A percentile compares a stretch with the other conserved stretches of the same genome.
phyloP scores from a whole-genome alignment of 2,113 vertebrate species.

The Mungos mungo region DNA sequence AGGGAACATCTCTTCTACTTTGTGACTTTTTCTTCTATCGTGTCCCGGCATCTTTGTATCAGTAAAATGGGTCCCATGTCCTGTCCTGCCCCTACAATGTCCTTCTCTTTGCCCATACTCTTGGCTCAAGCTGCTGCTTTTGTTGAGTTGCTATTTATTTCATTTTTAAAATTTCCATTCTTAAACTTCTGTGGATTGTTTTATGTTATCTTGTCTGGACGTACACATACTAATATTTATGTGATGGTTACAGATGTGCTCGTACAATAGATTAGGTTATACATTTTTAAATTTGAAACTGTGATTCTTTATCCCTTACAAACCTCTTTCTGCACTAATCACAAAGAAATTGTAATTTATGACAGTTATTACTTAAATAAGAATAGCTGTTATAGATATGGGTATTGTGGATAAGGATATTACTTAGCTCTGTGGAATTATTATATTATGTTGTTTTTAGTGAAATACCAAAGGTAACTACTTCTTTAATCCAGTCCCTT shows the following conservation, averaged over 20 bases:
- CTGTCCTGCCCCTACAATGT: too few relatives aligned
- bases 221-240: neutral
- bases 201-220: neutral
- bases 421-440: neutral
- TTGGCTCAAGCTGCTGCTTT: neutral
- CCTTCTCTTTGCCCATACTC: too few relatives aligned
- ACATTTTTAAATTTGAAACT: neutral
- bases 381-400: neutral
- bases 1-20: accelerated
- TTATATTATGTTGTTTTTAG: neutral
- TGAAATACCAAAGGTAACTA: neutral
- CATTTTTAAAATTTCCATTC: neutral
- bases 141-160: neutral
- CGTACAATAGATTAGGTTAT: neutral
- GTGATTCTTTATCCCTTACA: neutral
- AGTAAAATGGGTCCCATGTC: accelerated
- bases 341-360: neutral
- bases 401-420: neutral
- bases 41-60: neutral
- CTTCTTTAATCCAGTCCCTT: neutral
- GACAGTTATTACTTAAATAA: neutral
- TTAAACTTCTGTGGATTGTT: neutral
- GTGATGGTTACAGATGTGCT: neutral
- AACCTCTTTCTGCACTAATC: neutral
- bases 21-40: accelerated